These are phyloP conservation scores for Musca domestica DNA, from an alignment of 1,140 invertebrate genomes.

Conservation along the genomic window DNA sequence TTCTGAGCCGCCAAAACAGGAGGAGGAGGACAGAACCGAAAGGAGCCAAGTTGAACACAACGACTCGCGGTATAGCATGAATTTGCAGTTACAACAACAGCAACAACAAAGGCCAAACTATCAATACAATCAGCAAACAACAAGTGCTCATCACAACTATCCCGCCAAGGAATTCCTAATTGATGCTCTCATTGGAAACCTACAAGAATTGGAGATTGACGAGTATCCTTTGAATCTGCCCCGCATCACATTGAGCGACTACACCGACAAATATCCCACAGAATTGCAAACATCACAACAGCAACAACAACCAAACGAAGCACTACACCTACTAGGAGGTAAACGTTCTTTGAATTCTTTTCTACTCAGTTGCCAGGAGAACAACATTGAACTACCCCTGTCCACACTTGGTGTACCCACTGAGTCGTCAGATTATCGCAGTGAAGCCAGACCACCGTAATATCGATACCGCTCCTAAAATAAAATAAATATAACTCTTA, in stretches of 20 bases:
- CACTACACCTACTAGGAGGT: background rate
- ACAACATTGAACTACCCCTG: conserved; percentile 21
- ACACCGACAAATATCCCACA: background rate
- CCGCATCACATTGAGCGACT: conserved; percentile 44
- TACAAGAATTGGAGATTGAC: conserved; percentile 39
- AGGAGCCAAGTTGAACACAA: background rate
- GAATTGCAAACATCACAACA: conserved; percentile 27
- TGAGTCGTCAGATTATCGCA: conserved; percentile 27
- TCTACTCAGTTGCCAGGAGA: conserved; percentile 5
- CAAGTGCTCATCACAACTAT: conserved; percentile 2
- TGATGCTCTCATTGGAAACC: conserved; percentile 48
- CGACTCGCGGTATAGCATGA: conserved; percentile 23
- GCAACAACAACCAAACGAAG: conserved; percentile 28
- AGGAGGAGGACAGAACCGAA: background rate
- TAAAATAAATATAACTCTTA: background rate
- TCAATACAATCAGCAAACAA: conserved; percentile 26
- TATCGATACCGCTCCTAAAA: background rate
- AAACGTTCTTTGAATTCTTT: background rate
- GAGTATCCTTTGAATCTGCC: conserved; percentile 33
- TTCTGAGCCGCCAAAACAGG: background rate
- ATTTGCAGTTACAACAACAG: conserved; percentile 25
- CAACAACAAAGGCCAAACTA: conserved; percentile 5
- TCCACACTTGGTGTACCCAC: conserved; percentile 35
- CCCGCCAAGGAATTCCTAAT: conserved; percentile 23
- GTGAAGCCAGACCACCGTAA: conserved; percentile 43